phyloP scores from a whole-genome alignment of 2,797 vertebrate genomes.

The Dendrocincla tyrannina region DNA sequence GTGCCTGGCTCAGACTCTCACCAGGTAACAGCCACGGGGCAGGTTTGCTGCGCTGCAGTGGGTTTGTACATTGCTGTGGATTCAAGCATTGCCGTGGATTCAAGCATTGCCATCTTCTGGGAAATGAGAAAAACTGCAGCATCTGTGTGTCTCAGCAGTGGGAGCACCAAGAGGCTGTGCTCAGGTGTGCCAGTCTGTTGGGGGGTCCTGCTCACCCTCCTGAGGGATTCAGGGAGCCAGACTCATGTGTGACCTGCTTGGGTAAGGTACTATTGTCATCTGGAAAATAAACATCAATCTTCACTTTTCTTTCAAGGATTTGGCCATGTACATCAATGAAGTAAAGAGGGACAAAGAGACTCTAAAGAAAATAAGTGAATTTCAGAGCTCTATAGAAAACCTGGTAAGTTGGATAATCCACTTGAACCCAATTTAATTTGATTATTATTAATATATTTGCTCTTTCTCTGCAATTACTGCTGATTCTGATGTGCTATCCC shows the following conservation, averaged over 20 bases:
- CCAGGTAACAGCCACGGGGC: neutral
- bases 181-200: neutral
- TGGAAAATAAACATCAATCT: neutral
- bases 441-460: accelerated
- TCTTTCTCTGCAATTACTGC: accelerated
- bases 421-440: neutral
- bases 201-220: neutral
- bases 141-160: neutral
- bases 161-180: neutral
- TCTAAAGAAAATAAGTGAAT: conserved; percentile 96
- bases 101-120: conserved; percentile 49
- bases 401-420: conserved; percentile 80
- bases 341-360: conserved; percentile 99
- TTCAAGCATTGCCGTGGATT: conserved; percentile 32
- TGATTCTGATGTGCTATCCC: neutral
- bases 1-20: accelerated
- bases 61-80: neutral
- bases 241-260: neutral
- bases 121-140: neutral
- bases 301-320: too few species aligned
- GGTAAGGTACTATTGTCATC: neutral
- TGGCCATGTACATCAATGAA: conserved; percentile 98
- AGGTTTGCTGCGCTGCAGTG: neutral
- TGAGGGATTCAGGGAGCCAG: neutral
- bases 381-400: conserved; percentile 97